Evolutionary conservation across 1,140 invertebrate genomes (phyloP), one percentile per base, ranked within the genome.

Genomic region (Platyscapa corneri): DNA sequence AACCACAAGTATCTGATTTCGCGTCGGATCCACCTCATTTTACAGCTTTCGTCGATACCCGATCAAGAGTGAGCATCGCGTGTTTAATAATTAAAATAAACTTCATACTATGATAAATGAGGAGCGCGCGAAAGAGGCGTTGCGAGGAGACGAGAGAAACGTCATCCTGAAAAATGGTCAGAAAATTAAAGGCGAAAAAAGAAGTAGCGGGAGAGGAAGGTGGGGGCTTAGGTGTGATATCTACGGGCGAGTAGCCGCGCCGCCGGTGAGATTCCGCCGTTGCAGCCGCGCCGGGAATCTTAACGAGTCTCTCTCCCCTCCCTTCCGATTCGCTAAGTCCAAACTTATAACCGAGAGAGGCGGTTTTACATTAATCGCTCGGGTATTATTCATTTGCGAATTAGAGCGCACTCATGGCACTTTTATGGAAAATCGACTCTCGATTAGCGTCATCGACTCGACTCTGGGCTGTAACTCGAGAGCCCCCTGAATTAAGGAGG

Each of bases 301-400:
- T 82, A 87, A 87, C 81, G 75, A 87, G 74, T 76, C 70, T 42
- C 42, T 67, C n/a, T n/a, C 75, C 37, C 30, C 53, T 32, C 27
- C 53, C 12, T 46, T 46, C 42, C 42, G 42, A n/a, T 65, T 78
- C 72, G 46, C 39, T 60, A 23, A 78, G 74, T 60, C 42, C 65
- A 72, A 79, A 79, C 74, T 79, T 79, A 79, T 78, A 60, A 78
- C 53, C 64, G 74, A 39, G 64, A 27, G 27, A 67, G 49, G 72
- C n/a, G 37, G 34, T 80, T 85, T 74, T 74, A 75, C 76, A 74
- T 85, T 79, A 80, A 80, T 80, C 83, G 53, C 49, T 75, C 12
- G 34, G 77, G 53, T 80, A 74, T 85, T 80, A 85, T 85, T 85
- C 77, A 85, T 80, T 84, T 80, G 34, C 67, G 67, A 85, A 80